Percentiles rank a stretch among this genome's conserved stretches.
phyloP scores from a whole-genome alignment of 2,113 vertebrate species.

The Mohoua ochrocephala region DNA sequence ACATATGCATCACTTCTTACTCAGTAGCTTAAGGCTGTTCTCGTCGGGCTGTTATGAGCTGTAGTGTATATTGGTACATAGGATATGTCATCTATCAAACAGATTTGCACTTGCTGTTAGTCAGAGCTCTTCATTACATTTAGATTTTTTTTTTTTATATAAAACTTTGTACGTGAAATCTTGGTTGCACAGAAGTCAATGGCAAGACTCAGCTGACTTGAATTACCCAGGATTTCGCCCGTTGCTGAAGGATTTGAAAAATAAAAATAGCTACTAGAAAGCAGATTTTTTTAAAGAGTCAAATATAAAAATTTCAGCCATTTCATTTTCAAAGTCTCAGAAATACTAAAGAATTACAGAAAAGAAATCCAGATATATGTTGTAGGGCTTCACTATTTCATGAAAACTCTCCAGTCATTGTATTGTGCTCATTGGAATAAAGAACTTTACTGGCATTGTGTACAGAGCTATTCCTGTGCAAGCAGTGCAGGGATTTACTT shows the following conservation, averaged over 20 bases:
- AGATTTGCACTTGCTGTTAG: slow-evolving; percentile 34
- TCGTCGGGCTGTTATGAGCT: not conserved
- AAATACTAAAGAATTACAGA: not conserved
- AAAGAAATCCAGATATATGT: not conserved
- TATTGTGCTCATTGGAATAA: not conserved
- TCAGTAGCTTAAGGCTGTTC: not conserved
- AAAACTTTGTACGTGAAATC: not conserved
- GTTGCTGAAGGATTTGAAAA: not conserved
- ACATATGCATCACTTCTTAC: not conserved
- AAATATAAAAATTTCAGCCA: not conserved
- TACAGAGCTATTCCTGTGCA: not conserved
- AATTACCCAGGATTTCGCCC: not conserved
- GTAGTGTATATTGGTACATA: not conserved
- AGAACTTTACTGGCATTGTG: not conserved
- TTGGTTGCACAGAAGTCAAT: not conserved
- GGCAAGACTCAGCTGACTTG: not conserved
- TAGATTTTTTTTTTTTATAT: not conserved
- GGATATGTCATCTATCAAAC: not conserved
- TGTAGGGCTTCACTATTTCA: not conserved
- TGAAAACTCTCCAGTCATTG: not conserved
- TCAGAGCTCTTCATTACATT: not conserved
- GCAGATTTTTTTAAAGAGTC: not conserved
- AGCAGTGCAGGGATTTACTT: not conserved
- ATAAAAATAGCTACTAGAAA: not conserved
- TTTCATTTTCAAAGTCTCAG: not conserved